phyloP scores from a whole-genome alignment of 2,797 vertebrate species.

The Phrynocephalus guinanensis region DNA sequence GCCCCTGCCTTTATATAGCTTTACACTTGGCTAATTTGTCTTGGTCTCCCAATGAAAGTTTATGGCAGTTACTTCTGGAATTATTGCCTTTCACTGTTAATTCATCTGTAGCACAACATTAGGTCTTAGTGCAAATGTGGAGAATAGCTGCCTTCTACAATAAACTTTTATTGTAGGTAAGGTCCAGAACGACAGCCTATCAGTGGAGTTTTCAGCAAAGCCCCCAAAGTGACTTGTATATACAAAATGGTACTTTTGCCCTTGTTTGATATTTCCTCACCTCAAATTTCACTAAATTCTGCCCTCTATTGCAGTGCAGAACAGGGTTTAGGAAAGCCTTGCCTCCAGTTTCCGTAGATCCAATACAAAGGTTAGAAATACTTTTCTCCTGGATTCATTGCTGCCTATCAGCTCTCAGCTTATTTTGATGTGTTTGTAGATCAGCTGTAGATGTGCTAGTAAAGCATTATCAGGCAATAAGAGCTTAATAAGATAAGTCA shows the following conservation, averaged over 20 bases:
- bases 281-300: not conserved
- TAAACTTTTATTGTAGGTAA: not conserved
- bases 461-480: conserved; percentile 55
- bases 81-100: not conserved
- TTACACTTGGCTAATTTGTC: not conserved
- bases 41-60: too few relatives aligned
- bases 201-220: not conserved
- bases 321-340: not conserved
- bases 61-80: not conserved
- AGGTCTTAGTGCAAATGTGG: not conserved
- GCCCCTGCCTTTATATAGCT: not conserved
- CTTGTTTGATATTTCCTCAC: too few relatives aligned
- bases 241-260: not conserved
- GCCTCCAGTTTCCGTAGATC: not conserved
- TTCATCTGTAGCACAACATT: not conserved
- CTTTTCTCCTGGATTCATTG: not conserved
- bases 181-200: not conserved
- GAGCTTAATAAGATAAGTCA: conserved; percentile 57
- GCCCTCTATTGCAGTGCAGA: not conserved
- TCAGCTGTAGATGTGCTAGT: conserved; percentile 47
- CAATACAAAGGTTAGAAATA: not conserved
- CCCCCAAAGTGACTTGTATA: not conserved
- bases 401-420: not conserved
- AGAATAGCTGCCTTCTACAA: not conserved
- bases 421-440: not conserved